These are phyloP conservation scores for Stercorarius parasiticus DNA, from an alignment of 2,113 vertebrate genomes.

Conservation along the genomic window DNA sequence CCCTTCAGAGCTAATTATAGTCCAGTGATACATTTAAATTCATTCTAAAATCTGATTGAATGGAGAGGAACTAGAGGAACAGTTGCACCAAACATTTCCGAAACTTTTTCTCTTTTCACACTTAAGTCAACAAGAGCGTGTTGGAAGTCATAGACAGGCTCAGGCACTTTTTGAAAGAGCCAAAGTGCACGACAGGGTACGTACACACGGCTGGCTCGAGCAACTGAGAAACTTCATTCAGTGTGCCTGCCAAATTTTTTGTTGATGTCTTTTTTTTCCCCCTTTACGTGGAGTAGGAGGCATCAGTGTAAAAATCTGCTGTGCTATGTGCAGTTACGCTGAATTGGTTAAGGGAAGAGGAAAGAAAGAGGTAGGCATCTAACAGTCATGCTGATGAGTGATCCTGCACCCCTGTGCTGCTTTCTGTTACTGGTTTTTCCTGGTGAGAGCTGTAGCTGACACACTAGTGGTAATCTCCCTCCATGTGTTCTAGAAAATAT, in stretches of 20 bases:
- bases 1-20: neutral
- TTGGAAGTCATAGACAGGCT: neutral
- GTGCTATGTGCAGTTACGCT: neutral
- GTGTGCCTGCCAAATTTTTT: neutral
- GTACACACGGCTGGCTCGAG: rapidly evolving
- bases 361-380: neutral
- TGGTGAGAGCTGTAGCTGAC: neutral
- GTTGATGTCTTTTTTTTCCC: neutral
- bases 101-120: neutral
- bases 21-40: neutral
- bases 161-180: neutral
- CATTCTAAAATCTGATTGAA: constrained; percentile 33
- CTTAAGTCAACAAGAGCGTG: neutral
- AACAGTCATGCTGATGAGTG: neutral
- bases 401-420: neutral
- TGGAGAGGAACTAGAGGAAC: neutral
- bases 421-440: neutral
- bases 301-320: neutral
- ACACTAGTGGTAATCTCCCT: neutral
- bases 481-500: neutral
- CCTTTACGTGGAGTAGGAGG: neutral
- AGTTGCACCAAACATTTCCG: neutral
- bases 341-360: neutral
- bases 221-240: neutral
- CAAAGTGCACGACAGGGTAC: neutral